phyloP scores from a whole-genome alignment of 2,797 vertebrate genomes.

The Hephaestus fuliginosus region DNA sequence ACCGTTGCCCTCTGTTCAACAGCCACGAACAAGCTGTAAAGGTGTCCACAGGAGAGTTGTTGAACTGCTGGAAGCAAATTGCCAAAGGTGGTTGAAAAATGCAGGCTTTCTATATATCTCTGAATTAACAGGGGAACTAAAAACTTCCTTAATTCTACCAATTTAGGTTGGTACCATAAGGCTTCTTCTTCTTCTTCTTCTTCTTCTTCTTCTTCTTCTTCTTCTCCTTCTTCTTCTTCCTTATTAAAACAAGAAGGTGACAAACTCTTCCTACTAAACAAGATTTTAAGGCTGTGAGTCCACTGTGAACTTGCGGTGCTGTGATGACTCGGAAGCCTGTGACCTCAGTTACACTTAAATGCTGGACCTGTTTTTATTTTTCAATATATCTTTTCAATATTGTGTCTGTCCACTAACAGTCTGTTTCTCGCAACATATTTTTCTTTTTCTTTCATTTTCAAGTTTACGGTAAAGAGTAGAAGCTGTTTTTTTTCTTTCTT shows the following conservation, averaged over 20 bases:
- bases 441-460: not conserved
- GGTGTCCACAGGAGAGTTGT: slow-evolving; percentile 61
- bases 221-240: slow-evolving; percentile 68
- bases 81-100: slow-evolving; percentile 86
- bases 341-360: not conserved
- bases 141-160: slow-evolving; percentile 89
- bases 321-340: not conserved
- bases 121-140: slow-evolving; percentile 89
- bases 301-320: not conserved
- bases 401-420: not conserved
- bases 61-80: slow-evolving; percentile 79
- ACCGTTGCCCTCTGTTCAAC: slow-evolving; percentile 49
- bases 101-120: slow-evolving; percentile 88
- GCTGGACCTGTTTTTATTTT: not conserved
- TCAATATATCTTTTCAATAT: not conserved
- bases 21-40: slow-evolving; percentile 38
- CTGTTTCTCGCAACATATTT: not conserved
- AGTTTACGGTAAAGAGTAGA: not conserved
- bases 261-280: slow-evolving; percentile 66
- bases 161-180: slow-evolving; percentile 84
- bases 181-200: slow-evolving; percentile 80
- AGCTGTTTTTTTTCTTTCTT: too few species aligned
- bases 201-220: slow-evolving; percentile 63
- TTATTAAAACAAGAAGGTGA: slow-evolving; percentile 83
- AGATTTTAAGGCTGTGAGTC: slow-evolving; percentile 17